These are phyloP conservation scores for Nyctibius grandis DNA, from an alignment of 2,797 vertebrate species.

Conservation along the genomic window DNA sequence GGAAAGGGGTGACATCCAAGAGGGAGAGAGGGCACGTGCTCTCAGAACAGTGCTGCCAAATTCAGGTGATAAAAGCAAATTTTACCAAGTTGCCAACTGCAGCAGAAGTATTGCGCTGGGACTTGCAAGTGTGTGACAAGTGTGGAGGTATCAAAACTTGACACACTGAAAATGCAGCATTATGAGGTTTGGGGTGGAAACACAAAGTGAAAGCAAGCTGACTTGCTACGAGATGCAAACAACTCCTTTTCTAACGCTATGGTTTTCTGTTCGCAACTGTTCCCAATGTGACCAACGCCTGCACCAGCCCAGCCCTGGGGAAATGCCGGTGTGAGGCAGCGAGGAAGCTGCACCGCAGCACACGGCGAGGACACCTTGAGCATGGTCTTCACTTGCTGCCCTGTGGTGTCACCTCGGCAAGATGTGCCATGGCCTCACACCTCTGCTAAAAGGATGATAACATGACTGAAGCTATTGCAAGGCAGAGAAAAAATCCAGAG, in stretches of 20 bases:
- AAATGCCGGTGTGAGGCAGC: background rate
- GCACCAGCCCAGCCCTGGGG: background rate
- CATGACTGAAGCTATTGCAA: background rate
- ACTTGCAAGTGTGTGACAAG: background rate
- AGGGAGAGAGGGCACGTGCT: background rate
- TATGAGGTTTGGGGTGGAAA: background rate
- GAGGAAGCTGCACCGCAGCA: rapidly evolving
- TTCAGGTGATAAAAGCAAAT: conserved; percentile 1
- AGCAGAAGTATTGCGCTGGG: background rate
- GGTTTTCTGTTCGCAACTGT: background rate
- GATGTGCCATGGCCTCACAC: background rate
- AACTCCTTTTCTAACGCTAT: background rate
- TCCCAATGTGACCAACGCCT: rapidly evolving
- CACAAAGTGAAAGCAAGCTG: background rate
- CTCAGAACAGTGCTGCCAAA: background rate
- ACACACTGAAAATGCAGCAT: background rate
- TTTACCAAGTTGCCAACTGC: background rate
- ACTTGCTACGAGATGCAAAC: background rate
- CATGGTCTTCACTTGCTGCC: background rate
- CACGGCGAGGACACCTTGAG: rapidly evolving
- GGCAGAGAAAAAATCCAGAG: background rate
- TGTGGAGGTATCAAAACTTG: background rate
- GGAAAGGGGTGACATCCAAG: background rate
- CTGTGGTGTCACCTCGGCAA: background rate
- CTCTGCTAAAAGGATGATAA: background rate